Conservation (phyloP, 2,888 invertebrate species). For the Cyclophora albipunctata region DNA sequence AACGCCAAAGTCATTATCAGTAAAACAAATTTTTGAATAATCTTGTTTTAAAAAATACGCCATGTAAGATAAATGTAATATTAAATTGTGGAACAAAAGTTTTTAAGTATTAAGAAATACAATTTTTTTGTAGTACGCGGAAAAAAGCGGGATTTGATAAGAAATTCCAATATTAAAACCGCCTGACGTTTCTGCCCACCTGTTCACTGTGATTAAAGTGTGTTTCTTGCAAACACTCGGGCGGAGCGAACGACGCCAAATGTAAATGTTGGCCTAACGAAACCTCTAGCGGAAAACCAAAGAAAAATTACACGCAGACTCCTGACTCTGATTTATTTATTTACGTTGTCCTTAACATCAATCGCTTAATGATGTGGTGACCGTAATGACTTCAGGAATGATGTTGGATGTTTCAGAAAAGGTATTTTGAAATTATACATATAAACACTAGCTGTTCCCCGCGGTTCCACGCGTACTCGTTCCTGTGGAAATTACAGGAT, state of each 20-base stretch:
- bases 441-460: too few relatives aligned
- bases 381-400: too few relatives aligned
- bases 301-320: slow-evolving; percentile 47
- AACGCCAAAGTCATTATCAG: too few relatives aligned
- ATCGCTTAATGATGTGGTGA: neutral
- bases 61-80: too few relatives aligned
- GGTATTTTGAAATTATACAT: too few relatives aligned
- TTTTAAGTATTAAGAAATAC: slow-evolving; percentile 16
- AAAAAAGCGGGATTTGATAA: slow-evolving; percentile 49
- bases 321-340: slow-evolving; percentile 13
- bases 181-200: slow-evolving; percentile 50
- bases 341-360: slow-evolving; percentile 1
- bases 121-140: slow-evolving; percentile 30
- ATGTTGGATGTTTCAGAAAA: too few relatives aligned
- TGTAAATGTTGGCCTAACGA: slow-evolving; percentile 62
- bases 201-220: slow-evolving; percentile 69
- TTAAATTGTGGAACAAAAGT: too few relatives aligned
- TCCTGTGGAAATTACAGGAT: too few relatives aligned
- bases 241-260: slow-evolving; percentile 43
- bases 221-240: slow-evolving; percentile 50
- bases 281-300: slow-evolving; percentile 53
- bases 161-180: slow-evolving; percentile 67
- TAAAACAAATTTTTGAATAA: too few relatives aligned
- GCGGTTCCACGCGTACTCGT: too few relatives aligned
- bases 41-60: too few relatives aligned